Evolutionary conservation across 2,113 vertebrate genomes (phyloP), one percentile per base, ranked within the genome.

Genomic region (Trachemys scripta): DNA sequence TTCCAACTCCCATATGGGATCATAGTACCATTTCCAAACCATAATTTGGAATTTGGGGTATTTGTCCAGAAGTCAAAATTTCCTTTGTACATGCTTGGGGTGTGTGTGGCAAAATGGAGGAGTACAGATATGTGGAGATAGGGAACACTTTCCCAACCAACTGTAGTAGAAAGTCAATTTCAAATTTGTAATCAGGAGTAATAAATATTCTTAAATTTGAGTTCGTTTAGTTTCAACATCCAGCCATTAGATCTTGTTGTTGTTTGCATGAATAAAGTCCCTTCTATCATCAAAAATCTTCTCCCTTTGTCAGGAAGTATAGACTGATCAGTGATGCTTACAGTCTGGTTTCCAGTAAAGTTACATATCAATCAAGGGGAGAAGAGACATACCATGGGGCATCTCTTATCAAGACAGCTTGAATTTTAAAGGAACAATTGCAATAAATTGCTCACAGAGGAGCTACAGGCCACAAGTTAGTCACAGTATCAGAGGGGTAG

Each of bases 71-170:
- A 29, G 57, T 14, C 12, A 62, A 29, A 62, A 29, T 57, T 57
- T 57, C 25, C 27, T 62, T 13, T 31, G 27, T 14, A 12, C 57
- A 6, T 62, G 57, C 57, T 62, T 62, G 11, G 25, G 5, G 10
- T 3, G 5, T 5, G 9, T 3, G 3, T 31, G 57, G 57, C 11
- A 31, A 27, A 29, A 62, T 29, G 5, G 25, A 6, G 11, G 27
- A 7, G 57, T 31, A 62, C 3, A 29, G 27, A 59, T 57, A 57
- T 50, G 25, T 0, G 13, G 0, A 86, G 8, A 6, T 16, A 2
- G 16, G 12, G 84, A 59, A 24, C 17, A 51, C n/a, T 4, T 1
- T 12, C 80, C 51, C 51, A 50, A 47, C 5, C 12, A 16, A 1
- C 19, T 92, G 75, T 24, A 82, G 20, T 0, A 49, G 47, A 69